Percentiles rank a stretch among this genome's conserved stretches.
phyloP scores from a whole-genome alignment of 2,113 vertebrate genomes.

The Rhea pennata region DNA sequence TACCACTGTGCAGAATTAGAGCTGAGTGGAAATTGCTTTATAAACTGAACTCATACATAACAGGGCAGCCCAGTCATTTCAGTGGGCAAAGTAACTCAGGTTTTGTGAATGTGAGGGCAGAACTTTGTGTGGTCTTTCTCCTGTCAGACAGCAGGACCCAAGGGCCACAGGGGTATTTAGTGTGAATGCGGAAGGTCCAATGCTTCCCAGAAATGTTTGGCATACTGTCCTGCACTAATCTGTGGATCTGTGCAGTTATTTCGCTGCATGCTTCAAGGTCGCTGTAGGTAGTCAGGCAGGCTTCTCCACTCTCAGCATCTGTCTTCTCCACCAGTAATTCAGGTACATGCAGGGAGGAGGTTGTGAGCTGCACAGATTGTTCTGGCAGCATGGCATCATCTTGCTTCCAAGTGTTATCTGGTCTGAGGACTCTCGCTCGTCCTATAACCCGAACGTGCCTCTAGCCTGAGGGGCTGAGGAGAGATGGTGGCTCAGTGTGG shows the following conservation, averaged over 20 bases:
- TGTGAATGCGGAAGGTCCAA: background rate
- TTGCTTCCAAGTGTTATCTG: background rate
- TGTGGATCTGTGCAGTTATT: background rate
- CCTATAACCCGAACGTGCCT: background rate
- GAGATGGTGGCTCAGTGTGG: background rate
- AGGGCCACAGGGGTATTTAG: background rate
- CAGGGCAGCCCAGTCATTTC: background rate
- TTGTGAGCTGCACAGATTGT: background rate
- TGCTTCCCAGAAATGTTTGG: background rate
- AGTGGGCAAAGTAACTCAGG: slow-evolving; percentile 8
- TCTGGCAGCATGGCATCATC: background rate
- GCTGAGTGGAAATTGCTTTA: slow-evolving; percentile 31
- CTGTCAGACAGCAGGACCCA: background rate
- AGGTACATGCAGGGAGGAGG: background rate
- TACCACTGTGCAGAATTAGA: background rate
- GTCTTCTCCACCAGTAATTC: slow-evolving; percentile 26
- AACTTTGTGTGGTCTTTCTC: slow-evolving; percentile 21
- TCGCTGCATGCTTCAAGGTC: background rate
- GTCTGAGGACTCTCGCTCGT: background rate
- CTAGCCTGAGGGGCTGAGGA: background rate
- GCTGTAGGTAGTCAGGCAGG: background rate
- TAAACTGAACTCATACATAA: background rate
- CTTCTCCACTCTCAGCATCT: background rate
- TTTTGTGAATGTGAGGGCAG: background rate
- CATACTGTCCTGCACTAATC: slow-evolving; percentile 31